A percentile compares a stretch with the other conserved stretches of the same genome.
Evolutionary conservation across 1,140 invertebrate genomes (phyloP).

Genomic region (Achatina immaculata): DNA sequence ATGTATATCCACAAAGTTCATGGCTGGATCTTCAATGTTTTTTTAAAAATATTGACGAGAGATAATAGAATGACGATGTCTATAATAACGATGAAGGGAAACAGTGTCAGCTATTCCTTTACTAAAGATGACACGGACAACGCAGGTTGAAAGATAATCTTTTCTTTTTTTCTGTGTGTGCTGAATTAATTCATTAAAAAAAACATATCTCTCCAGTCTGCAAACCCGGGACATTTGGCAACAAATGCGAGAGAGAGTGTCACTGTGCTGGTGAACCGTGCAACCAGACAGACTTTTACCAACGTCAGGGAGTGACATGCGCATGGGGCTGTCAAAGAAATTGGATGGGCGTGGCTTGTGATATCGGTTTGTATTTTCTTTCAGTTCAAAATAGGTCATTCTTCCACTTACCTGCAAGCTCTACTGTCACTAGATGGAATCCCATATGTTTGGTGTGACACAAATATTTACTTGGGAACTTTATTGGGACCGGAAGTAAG

Average conservation of each 20-base stretch:
- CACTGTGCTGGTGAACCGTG: not conserved
- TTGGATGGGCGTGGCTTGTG: constrained; percentile 14
- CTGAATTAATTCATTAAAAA: too few species aligned
- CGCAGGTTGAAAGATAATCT: too few species aligned
- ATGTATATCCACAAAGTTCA: too few species aligned
- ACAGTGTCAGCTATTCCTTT: too few species aligned
- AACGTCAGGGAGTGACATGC: not conserved
- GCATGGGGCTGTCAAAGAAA: not conserved
- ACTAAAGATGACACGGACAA: too few species aligned
- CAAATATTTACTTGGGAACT: not conserved
- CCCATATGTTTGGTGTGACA: not conserved
- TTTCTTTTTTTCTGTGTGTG: too few species aligned
- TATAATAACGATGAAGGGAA: too few species aligned
- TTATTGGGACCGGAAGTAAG: not conserved
- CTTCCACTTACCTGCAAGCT: not conserved
- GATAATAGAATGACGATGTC: too few species aligned
- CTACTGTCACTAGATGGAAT: not conserved
- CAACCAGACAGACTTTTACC: not conserved
- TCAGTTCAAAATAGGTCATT: not conserved
- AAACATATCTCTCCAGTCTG: too few species aligned
- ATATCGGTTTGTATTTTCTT: not conserved
- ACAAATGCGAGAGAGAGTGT: not conserved
- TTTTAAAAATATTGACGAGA: too few species aligned
- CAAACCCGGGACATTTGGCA: not conserved
- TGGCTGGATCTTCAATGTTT: too few species aligned